These are phyloP conservation scores for Porites australiensis DNA, from an alignment of 64 coral and sea anemone species.

Conservation along the genomic window DNA sequence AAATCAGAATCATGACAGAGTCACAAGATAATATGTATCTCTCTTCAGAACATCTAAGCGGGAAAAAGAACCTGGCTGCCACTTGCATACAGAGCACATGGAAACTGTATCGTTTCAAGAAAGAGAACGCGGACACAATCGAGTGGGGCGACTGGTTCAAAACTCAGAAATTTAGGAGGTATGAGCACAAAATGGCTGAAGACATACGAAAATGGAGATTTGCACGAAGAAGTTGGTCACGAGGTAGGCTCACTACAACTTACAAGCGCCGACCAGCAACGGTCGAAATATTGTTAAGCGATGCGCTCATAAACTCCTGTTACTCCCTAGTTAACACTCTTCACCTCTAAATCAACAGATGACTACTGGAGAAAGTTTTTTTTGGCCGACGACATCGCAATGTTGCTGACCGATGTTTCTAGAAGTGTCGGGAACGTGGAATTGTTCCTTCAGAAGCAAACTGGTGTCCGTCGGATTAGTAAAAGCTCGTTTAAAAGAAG, in stretches of 20 bases:
- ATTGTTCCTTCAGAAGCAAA: constrained; percentile 55
- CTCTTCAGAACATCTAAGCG: constrained; percentile 48
- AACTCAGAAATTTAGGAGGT: constrained; percentile 59
- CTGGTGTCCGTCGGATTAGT: constrained; percentile 29
- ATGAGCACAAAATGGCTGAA: constrained; percentile 78
- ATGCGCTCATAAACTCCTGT: too few relatives aligned
- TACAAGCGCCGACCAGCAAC: too few relatives aligned
- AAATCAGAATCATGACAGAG: too few relatives aligned
- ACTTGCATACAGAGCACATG: constrained; percentile 87
- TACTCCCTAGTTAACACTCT: background rate
- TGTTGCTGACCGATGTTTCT: constrained; percentile 97
- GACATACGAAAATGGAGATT: constrained; percentile 71
- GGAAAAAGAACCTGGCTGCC: constrained; percentile 80
- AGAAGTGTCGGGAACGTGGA: constrained; percentile 81
- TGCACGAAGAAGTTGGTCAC: constrained; percentile 72
- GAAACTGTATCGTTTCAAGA: constrained; percentile 80
- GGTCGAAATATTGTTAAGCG: too few relatives aligned
- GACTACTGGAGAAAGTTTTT: constrained; percentile 97
- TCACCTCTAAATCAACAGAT: constrained; percentile 36
- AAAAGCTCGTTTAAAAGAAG: constrained; percentile 69
- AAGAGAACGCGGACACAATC: constrained; percentile 57
- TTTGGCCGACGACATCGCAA: constrained; percentile 93
- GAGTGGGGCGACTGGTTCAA: constrained; percentile 65
- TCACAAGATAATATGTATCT: background rate
- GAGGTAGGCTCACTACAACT: constrained; percentile 50